Evolutionary conservation across 2,797 vertebrate genomes (phyloP).

Genomic region (Hapalemur alaotrensis): DNA sequence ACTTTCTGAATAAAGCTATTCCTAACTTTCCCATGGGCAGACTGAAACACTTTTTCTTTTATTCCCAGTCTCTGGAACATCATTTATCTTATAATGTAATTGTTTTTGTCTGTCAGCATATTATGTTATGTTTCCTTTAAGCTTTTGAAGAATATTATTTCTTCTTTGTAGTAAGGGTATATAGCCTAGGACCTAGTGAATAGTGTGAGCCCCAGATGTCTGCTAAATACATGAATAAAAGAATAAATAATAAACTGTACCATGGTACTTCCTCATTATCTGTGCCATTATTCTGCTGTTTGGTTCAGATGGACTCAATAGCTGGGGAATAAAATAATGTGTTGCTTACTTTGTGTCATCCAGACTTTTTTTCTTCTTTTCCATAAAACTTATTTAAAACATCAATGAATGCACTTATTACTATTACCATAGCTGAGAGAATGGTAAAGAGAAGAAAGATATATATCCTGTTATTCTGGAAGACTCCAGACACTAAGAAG

Average conservation of each 20-base stretch:
- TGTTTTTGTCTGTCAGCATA: background rate
- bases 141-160: background rate
- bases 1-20: background rate
- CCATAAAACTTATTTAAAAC: background rate
- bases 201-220: background rate
- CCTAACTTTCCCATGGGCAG: background rate
- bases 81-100: background rate
- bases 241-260: background rate
- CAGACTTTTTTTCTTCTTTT: background rate
- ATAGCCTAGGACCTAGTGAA: background rate
- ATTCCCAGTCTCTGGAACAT: background rate
- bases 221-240: background rate
- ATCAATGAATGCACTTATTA: background rate
- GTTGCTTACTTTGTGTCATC: background rate
- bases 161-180: background rate
- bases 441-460: background rate
- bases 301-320: background rate
- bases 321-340: background rate
- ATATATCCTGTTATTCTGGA: background rate
- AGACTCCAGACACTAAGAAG: background rate
- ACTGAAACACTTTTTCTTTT: background rate
- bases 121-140: background rate
- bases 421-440: background rate
- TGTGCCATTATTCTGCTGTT: background rate
- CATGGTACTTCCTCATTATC: background rate